Conservation (phyloP, 2,888 invertebrate species). For the Sycophila texana region DNA sequence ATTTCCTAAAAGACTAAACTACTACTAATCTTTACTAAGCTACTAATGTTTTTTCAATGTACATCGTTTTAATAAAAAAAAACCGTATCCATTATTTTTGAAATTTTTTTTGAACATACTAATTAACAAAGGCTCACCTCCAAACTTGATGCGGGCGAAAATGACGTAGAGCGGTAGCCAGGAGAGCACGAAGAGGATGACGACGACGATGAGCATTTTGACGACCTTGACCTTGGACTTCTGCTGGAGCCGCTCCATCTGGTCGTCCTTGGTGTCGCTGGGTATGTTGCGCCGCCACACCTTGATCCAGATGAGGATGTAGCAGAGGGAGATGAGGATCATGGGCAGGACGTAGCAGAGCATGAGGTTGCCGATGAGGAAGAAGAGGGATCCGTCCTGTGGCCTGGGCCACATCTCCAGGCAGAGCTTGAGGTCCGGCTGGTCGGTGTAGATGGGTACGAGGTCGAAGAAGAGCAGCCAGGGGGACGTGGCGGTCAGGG, state of each 20-base stretch:
- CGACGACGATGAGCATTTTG: constrained; percentile 95
- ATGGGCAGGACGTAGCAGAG: constrained; percentile 94
- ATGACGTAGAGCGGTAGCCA: constrained; percentile 95
- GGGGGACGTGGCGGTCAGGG: constrained; percentile 89
- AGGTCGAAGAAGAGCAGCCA: constrained; percentile 94
- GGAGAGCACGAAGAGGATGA: constrained; percentile 93
- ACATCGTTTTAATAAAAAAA: too few species aligned
- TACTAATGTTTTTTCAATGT: too few species aligned
- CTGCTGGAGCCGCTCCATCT: constrained; percentile 94
- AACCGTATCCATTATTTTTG: neutral
- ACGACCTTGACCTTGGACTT: constrained; percentile 96
- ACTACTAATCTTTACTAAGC: too few species aligned
- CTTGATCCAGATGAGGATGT: constrained; percentile 93
- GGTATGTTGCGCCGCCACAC: constrained; percentile 93
- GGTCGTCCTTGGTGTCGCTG: constrained; percentile 92
- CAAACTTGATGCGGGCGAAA: constrained; percentile 90
- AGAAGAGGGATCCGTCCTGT: constrained; percentile 88
- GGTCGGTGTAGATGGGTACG: constrained; percentile 84
- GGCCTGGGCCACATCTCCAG: constrained; percentile 92
- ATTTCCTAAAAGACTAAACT: too few species aligned
- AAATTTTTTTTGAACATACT: too few species aligned
- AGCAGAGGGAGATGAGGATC: constrained; percentile 93
- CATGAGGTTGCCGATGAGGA: constrained; percentile 91
- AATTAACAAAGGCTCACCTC: constrained; percentile 72
- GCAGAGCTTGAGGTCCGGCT: constrained; percentile 86